phyloP scores from a whole-genome alignment of 1,140 invertebrate species.

The Paraescarpia echinospica region DNA sequence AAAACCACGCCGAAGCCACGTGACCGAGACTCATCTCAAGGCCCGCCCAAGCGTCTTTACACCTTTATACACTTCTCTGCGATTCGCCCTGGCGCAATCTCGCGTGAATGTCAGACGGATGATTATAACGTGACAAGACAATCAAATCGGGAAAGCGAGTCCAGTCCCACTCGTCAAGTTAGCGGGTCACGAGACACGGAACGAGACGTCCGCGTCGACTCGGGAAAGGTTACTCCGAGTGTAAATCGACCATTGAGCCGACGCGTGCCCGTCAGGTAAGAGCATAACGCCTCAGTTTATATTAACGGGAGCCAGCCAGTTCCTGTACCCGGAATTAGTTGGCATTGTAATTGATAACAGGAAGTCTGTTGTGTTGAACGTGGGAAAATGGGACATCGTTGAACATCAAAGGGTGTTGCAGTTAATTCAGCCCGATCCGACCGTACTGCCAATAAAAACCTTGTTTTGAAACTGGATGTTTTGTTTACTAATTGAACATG shows the following conservation, averaged over 20 bases:
- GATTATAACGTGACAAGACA: not conserved
- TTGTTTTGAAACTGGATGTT: no score
- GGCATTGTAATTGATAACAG: no score
- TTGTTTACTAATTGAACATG: no score
- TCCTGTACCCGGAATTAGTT: no score
- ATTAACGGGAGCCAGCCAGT: no score
- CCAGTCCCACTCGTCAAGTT: not conserved
- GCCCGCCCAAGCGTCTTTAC: not conserved
- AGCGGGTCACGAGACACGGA: not conserved
- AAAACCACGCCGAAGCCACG: not conserved
- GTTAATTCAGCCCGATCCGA: no score
- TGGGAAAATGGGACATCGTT: no score
- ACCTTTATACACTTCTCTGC: not conserved
- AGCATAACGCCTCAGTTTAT: no score
- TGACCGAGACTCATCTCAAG: not conserved
- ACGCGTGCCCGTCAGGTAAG: not conserved
- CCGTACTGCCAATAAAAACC: no score
- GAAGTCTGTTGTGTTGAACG: no score
- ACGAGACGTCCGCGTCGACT: not conserved
- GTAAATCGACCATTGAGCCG: not conserved
- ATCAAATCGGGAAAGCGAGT: not conserved
- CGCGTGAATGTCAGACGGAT: not conserved
- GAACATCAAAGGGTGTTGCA: no score
- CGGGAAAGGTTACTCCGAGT: not conserved
- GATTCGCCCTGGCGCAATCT: not conserved